phyloP scores from a whole-genome alignment of 2,888 invertebrate genomes.

The Zaprionus bogoriensis region DNA sequence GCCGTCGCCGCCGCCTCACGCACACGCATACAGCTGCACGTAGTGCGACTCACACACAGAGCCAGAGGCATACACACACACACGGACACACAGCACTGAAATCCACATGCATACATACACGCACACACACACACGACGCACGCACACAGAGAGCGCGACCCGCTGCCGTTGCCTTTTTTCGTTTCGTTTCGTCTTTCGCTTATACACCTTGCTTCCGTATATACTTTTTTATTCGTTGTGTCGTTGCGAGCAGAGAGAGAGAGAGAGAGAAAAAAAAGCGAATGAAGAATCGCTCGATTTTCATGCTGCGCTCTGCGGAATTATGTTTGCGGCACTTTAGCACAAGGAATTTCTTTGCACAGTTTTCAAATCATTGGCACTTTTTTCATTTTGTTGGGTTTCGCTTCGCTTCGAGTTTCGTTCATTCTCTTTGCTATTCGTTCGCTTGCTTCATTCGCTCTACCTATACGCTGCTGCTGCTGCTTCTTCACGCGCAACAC shows the following conservation, averaged over 20 bases:
- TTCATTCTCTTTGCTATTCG: constrained; percentile 14
- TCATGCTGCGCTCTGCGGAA: too few species aligned
- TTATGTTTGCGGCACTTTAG: constrained; percentile 36
- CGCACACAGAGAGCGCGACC: constrained; percentile 45
- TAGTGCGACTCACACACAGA: constrained; percentile 24
- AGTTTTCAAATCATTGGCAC: constrained; percentile 31
- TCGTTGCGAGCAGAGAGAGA: constrained; percentile 23
- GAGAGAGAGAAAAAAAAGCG: constrained; percentile 13
- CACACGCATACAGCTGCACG: constrained; percentile 49
- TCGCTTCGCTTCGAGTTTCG: constrained; percentile 33
- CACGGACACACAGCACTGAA: not conserved
- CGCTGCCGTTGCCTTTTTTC: constrained; percentile 57
- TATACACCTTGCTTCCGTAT: constrained; percentile 73
- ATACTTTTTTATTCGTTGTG: constrained; percentile 61
- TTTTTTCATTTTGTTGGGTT: constrained; percentile 24
- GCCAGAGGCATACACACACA: constrained; percentile 22
- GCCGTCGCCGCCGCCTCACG: constrained; percentile 55
- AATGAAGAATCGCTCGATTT: constrained; percentile 43
- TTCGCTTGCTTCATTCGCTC: constrained; percentile 47
- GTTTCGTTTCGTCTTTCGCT: constrained; percentile 62
- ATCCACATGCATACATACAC: constrained; percentile 8
- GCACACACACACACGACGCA: constrained; percentile 20
- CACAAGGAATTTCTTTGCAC: constrained; percentile 19
- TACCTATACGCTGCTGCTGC: constrained; percentile 45
- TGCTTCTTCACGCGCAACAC: constrained; percentile 54